These are phyloP conservation scores for Tethya wilhelma DNA, from an alignment of 37 sponge, comb jelly and placozoan species.

Conservation along the genomic window DNA sequence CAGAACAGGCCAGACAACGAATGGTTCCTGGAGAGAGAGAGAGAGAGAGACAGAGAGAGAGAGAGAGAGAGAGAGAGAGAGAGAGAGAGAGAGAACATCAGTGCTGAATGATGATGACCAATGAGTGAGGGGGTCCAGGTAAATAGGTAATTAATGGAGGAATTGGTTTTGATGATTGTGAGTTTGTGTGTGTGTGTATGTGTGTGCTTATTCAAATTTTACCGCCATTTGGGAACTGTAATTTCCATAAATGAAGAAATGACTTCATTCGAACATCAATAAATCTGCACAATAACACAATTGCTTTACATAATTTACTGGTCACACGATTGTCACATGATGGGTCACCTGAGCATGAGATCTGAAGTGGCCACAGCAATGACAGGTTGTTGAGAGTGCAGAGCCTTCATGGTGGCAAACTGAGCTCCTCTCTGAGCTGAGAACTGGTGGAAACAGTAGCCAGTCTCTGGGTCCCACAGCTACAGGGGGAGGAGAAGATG, in stretches of 20 bases:
- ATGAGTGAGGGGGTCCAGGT: no score
- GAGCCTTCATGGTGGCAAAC: conserved; percentile 43
- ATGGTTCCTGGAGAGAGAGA: conserved; percentile 23
- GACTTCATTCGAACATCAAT: conserved; percentile 56
- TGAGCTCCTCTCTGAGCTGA: conserved; percentile 20
- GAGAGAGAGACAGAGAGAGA: neutral
- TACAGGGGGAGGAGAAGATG: no score
- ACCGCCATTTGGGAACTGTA: conserved; percentile 63
- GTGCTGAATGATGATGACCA: no score
- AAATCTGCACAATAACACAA: conserved; percentile 44
- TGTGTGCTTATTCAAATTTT: neutral
- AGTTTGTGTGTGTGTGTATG: neutral
- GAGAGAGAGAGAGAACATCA: neutral
- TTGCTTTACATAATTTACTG: no score
- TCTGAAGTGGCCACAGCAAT: conserved; percentile 59
- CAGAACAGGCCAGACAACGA: conserved; percentile 40
- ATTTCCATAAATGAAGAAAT: conserved; percentile 51
- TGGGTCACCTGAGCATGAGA: conserved; percentile 43
- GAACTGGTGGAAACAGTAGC: conserved; percentile 63
- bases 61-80: neutral
- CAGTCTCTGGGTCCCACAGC: conserved; percentile 85
- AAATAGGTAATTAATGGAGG: no score
- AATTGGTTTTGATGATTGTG: no score
- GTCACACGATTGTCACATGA: no score
- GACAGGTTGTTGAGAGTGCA: conserved; percentile 32